Evolutionary conservation across 2,888 invertebrate genomes (phyloP).

Genomic region (Nipponacmea schrenckii): DNA sequence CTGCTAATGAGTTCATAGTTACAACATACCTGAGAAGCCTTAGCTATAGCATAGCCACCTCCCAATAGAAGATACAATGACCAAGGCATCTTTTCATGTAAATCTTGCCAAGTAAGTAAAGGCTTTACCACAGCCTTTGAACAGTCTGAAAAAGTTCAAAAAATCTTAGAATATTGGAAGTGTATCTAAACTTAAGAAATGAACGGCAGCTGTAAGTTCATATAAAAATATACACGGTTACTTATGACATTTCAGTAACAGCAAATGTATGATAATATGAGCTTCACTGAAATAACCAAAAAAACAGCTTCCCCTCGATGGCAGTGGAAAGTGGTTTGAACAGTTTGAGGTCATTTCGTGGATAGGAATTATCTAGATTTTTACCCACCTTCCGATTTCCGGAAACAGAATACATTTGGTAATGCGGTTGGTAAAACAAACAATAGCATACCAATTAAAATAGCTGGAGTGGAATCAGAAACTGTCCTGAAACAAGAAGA

Average conservation of each 20-base stretch:
- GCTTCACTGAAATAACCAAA: too few relatives aligned
- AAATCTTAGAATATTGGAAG: too few relatives aligned
- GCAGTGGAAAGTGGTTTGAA: too few relatives aligned
- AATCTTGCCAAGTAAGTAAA: slow-evolving; percentile 84
- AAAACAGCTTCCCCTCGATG: too few relatives aligned
- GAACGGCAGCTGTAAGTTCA: too few relatives aligned
- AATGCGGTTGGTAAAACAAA: slow-evolving; percentile 85
- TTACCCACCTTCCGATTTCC: slow-evolving; percentile 26
- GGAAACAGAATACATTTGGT: slow-evolving; percentile 61
- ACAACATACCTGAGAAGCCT: slow-evolving; percentile 27
- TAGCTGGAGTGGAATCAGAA: slow-evolving; percentile 73
- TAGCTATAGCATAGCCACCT: slow-evolving; percentile 70
- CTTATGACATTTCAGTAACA: too few relatives aligned
- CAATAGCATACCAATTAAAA: slow-evolving; percentile 83
- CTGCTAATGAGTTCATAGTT: too few relatives aligned
- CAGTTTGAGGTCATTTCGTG: too few relatives aligned
- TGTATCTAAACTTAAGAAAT: too few relatives aligned
- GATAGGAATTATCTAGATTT: too few relatives aligned
- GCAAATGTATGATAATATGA: too few relatives aligned
- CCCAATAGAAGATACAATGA: slow-evolving; percentile 82
- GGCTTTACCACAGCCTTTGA: slow-evolving; percentile 62
- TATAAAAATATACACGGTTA: too few relatives aligned
- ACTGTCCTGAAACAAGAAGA: slow-evolving; percentile 51
- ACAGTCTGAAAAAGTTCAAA: neutral
- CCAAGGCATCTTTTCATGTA: slow-evolving; percentile 89